phyloP scores from a whole-genome alignment of 2,888 invertebrate species.

The Pelosia muscerda region DNA sequence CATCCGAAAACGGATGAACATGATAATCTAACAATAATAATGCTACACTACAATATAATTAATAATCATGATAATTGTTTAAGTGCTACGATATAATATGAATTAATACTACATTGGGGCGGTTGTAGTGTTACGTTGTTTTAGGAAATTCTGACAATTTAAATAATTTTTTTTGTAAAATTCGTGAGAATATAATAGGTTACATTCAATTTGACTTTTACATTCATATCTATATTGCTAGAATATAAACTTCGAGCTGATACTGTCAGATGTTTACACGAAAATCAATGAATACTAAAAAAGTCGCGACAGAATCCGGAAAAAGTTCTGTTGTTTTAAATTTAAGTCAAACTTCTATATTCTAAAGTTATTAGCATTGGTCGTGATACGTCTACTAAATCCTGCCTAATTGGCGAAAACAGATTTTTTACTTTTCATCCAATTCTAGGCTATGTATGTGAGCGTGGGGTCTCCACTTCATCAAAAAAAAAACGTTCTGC shows the following conservation, averaged over 20 bases:
- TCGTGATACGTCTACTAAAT: too few species aligned
- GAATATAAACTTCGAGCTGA: background rate
- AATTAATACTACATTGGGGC: constrained; percentile 62
- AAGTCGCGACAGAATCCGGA: too few species aligned
- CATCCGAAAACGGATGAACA: constrained; percentile 64
- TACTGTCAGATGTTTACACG: too few species aligned
- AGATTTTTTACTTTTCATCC: background rate
- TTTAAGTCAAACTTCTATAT: too few species aligned
- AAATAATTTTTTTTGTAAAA: constrained; percentile 5
- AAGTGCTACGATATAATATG: constrained; percentile 50
- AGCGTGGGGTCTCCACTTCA: background rate
- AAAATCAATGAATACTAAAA: too few species aligned
- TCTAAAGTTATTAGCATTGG: too few species aligned
- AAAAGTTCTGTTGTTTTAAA: too few species aligned
- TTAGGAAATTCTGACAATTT: constrained; percentile 34
- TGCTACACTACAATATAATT: constrained; percentile 45
- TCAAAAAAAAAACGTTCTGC: constrained; percentile 3
- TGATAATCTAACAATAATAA: constrained; percentile 41
- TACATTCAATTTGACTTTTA: background rate
- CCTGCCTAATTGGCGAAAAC: too few species aligned
- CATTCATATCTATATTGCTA: background rate
- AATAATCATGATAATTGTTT: constrained; percentile 40
- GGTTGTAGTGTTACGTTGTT: constrained; percentile 47
- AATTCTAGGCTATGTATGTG: background rate
- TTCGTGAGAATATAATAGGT: background rate